Evolutionary conservation across 2,888 invertebrate genomes (phyloP).

Genomic region (Alitta virens): DNA sequence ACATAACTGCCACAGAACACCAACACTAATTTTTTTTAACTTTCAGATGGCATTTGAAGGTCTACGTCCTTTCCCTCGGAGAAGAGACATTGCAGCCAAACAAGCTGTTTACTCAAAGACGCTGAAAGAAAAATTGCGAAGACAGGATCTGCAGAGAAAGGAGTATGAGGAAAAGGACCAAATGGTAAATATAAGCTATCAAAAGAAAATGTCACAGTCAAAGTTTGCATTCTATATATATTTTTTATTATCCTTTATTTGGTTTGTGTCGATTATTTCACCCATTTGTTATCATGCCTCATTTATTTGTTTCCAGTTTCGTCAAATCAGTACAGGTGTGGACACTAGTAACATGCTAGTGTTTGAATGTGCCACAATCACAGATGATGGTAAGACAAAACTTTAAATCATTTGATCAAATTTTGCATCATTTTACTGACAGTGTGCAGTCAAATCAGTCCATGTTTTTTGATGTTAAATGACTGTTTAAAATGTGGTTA

Average conservation of each 20-base stretch:
- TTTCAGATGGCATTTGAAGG: slow-evolving; percentile 59
- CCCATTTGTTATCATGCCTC: no score
- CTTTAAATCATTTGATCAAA: no score
- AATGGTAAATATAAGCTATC: slow-evolving; percentile 33
- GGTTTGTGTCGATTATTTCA: no score
- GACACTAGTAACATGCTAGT: slow-evolving; percentile 35
- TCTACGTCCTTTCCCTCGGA: slow-evolving; percentile 58
- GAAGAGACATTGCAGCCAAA: slow-evolving; percentile 56
- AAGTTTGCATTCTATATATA: no score
- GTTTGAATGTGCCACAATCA: slow-evolving; percentile 49
- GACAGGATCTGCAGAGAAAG: slow-evolving; percentile 49
- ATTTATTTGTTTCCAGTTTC: slow-evolving; percentile 35
- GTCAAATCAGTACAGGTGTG: slow-evolving; percentile 31
- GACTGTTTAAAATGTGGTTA: no score
- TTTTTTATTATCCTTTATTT: no score
- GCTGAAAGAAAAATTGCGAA: slow-evolving; percentile 57
- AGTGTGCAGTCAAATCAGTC: no score
- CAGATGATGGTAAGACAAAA: slow-evolving; percentile 38
- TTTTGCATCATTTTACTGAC: no score
- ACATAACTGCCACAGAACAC: no score
- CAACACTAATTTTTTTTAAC: no score
- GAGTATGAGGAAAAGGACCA: slow-evolving; percentile 46
- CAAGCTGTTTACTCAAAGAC: slow-evolving; percentile 58
- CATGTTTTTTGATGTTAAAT: no score
- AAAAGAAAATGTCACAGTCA: no score